Percentiles rank a stretch among this genome's conserved stretches.
Evolutionary conservation across 2,797 vertebrate genomes (phyloP).

Genomic region (Gallinago solitaria): DNA sequence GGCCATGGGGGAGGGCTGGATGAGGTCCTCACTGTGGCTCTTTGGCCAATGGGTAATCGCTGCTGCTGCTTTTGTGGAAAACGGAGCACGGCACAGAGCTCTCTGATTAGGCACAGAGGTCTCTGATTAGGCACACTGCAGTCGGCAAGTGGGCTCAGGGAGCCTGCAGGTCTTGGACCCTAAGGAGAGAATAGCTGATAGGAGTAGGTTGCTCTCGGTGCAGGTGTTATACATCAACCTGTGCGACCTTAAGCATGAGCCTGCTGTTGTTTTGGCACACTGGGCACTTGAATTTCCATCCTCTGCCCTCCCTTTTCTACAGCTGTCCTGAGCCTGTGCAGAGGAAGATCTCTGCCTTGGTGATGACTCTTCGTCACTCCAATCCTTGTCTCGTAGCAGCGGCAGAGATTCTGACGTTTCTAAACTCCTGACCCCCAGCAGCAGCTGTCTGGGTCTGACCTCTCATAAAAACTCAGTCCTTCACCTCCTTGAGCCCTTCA

Average conservation of each 20-base stretch:
- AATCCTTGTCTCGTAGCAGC: not conserved
- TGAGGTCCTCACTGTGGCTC: not conserved
- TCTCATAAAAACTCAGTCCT: not conserved
- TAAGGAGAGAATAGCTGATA: not conserved
- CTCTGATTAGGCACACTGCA: not conserved
- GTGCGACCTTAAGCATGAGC: not conserved
- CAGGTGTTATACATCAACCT: not conserved
- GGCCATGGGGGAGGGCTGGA: not conserved
- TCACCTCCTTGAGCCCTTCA: not conserved
- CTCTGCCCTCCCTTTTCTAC: not conserved
- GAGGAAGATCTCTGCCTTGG: not conserved
- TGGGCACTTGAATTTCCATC: not conserved
- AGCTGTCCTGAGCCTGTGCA: not conserved
- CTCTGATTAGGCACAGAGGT: not conserved
- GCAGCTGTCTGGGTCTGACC: not conserved
- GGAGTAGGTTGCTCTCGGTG: not conserved
- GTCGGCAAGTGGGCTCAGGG: not conserved
- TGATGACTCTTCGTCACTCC: not conserved
- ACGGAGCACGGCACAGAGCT: not conserved
- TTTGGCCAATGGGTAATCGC: not conserved
- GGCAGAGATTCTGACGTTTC: not conserved
- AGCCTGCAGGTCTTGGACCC: not conserved
- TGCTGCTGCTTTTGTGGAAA: not conserved
- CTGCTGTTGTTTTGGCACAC: not conserved
- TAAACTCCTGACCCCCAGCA: not conserved